phyloP scores from a whole-genome alignment of 1,140 invertebrate genomes.

The Drosophila virilis region DNA sequence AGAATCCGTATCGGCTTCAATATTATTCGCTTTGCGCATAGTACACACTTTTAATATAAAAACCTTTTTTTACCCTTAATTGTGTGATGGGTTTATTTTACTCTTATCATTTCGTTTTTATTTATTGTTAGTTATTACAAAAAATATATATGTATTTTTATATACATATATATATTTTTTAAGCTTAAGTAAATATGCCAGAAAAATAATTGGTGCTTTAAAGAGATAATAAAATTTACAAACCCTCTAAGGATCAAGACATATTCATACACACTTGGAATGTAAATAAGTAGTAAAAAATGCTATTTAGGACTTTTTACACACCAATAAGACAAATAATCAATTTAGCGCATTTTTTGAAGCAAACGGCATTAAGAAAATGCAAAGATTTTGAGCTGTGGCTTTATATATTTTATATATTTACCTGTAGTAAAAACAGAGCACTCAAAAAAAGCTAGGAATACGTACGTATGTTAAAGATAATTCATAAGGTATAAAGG shows the following conservation, averaged over 20 bases:
- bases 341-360: slow-evolving; percentile 56
- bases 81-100: background rate
- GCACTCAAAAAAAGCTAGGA: slow-evolving; percentile 56
- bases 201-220: slow-evolving; percentile 76
- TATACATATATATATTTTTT: slow-evolving; percentile 14
- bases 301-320: slow-evolving; percentile 72
- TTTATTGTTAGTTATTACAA: background rate
- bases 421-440: slow-evolving; percentile 62
- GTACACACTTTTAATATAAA: background rate
- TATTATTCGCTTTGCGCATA: background rate
- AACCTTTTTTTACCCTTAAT: too few species aligned
- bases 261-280: slow-evolving; percentile 49
- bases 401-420: slow-evolving; percentile 66
- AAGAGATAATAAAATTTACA: slow-evolving; percentile 67
- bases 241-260: slow-evolving; percentile 56
- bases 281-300: slow-evolving; percentile 70
- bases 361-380: background rate
- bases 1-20: slow-evolving; percentile 4
- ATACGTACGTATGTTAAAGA: slow-evolving; percentile 43
- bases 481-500: slow-evolving; percentile 52
- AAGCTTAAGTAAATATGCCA: slow-evolving; percentile 75
- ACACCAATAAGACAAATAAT: slow-evolving; percentile 53
- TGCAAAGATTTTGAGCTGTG: slow-evolving; percentile 73
- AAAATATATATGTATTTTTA: slow-evolving; percentile 5
- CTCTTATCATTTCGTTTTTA: background rate